A percentile compares a stretch with the other conserved stretches of the same genome.
phyloP scores from a whole-genome alignment of 2,888 invertebrate genomes.

The Nomada fabriciana region DNA sequence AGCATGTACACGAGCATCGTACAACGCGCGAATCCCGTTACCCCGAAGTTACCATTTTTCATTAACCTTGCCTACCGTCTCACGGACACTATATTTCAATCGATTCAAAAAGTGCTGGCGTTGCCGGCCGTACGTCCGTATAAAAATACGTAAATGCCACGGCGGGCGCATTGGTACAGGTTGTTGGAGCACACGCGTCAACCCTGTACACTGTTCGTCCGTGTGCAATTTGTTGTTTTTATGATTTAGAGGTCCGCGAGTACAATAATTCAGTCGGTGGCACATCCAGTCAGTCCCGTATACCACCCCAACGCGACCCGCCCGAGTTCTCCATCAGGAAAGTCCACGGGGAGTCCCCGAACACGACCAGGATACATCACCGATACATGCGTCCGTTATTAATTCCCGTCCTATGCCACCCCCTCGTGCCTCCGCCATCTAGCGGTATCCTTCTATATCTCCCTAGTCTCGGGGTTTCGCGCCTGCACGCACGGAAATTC shows the following conservation, averaged over 20 bases:
- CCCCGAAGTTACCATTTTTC: slow-evolving; percentile 79
- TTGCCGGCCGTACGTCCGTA: slow-evolving; percentile 24
- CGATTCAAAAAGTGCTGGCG: slow-evolving; percentile 76
- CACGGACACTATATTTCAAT: slow-evolving; percentile 79
- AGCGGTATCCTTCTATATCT: slow-evolving; percentile 41
- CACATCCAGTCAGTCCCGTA: slow-evolving; percentile 62
- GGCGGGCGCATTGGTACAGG: background rate
- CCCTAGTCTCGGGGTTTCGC: slow-evolving; percentile 65
- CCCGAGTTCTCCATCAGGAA: slow-evolving; percentile 74
- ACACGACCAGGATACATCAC: slow-evolving; percentile 69
- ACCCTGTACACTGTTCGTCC: slow-evolving; percentile 52
- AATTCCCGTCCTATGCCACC: slow-evolving; percentile 72
- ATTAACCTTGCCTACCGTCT: slow-evolving; percentile 71
- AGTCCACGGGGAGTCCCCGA: slow-evolving; percentile 77
- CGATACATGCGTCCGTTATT: slow-evolving; percentile 76
- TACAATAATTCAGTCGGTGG: slow-evolving; percentile 79
- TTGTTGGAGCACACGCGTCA: slow-evolving; percentile 22
- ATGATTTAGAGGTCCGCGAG: slow-evolving; percentile 79
- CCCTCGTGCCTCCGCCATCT: slow-evolving; percentile 31
- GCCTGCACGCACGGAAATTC: slow-evolving; percentile 70
- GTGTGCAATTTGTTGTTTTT: slow-evolving; percentile 81
- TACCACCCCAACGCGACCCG: slow-evolving; percentile 52
- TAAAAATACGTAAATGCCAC: slow-evolving; percentile 41
- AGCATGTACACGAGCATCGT: slow-evolving; percentile 17
- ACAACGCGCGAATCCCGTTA: slow-evolving; percentile 14